Base-by-base conservation (phyloP, 1,140 invertebrate genomes). In the Asbolus verrucosus region DNA sequence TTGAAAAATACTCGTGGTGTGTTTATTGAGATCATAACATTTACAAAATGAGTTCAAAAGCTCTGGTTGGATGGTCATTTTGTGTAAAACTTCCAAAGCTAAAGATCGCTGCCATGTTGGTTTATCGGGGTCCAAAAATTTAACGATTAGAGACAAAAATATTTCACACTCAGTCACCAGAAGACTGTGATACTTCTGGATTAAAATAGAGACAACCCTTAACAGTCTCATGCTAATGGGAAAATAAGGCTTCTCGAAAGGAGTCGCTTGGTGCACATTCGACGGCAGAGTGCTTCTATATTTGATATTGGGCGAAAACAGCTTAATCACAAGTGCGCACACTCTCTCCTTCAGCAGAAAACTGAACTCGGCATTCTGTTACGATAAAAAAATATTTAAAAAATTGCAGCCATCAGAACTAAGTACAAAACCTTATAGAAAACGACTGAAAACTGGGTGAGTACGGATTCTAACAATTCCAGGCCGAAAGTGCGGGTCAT, bases 91-190 rank as follows among this genome's bases (percentile, higher is more conserved):
- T 86, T 99, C 97, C 6, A 99, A 81, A 0, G 97, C 96, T 38
- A 98, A 81, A 9, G 95, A 94, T 61, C 97, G 85, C 80, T 99
- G 97, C 97, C 98, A 99, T 38, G 90, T 86, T 16, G 95, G 94
- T 83, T 98, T 97, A 76, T 99, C 97, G 6, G 93, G 92, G 83
- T 98, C 96, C 79, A 99, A 82, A 84, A 99, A 98, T 82, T 98
- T 98, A 2, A 99, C 94, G 30, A 99, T 92, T 24, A 99, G 84
- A 0, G 96, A 98, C 38, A 99, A 84, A 82, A 99, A 98, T 77
- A 99, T 99, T 85, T 99, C 98, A 83, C 96, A 98, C 83, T 99
- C 97, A 2, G 97, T 98, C 13, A 94, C 89, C 94, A 99, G 82
- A 71, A 98, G 85, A 13, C 88, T 87, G 81, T 98, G 97, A 84